Evolutionary conservation across 1,140 invertebrate genomes (phyloP).

Genomic region (Chelonus insularis): DNA sequence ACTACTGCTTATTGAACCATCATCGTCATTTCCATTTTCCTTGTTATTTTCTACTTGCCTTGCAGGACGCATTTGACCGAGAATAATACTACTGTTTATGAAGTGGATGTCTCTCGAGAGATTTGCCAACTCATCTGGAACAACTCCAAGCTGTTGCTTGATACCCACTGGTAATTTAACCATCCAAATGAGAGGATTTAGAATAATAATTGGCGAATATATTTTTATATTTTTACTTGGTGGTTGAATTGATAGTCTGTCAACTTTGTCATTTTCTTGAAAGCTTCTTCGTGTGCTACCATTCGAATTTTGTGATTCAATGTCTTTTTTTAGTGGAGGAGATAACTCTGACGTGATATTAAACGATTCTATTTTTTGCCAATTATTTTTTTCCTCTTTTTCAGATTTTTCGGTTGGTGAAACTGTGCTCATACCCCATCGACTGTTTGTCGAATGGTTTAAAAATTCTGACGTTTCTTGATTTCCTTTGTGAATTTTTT

Average conservation of each 20-base stretch:
- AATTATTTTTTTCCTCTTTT: too few species aligned
- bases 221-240: neutral
- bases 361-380: too few species aligned
- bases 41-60: neutral
- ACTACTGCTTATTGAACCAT: too few species aligned
- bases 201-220: neutral
- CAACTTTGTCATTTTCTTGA: too few species aligned
- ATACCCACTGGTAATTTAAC: neutral
- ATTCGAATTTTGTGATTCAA: too few species aligned
- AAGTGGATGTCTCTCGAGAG: neutral
- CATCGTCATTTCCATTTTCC: neutral
- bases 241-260: too few species aligned
- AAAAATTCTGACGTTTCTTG: constrained; percentile 16
- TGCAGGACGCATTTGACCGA: neutral
- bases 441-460: constrained; percentile 25
- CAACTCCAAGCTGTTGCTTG: neutral
- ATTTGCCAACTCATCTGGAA: neutral
- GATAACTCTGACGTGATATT: too few species aligned
- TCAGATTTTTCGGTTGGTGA: too few species aligned
- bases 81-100: neutral
- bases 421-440: constrained; percentile 24
- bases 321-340: too few species aligned
- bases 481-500: constrained; percentile 8
- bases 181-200: neutral
- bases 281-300: too few species aligned